Base-by-base conservation (phyloP, 2,888 invertebrate species). In the Willowsia nigromaculata region DNA sequence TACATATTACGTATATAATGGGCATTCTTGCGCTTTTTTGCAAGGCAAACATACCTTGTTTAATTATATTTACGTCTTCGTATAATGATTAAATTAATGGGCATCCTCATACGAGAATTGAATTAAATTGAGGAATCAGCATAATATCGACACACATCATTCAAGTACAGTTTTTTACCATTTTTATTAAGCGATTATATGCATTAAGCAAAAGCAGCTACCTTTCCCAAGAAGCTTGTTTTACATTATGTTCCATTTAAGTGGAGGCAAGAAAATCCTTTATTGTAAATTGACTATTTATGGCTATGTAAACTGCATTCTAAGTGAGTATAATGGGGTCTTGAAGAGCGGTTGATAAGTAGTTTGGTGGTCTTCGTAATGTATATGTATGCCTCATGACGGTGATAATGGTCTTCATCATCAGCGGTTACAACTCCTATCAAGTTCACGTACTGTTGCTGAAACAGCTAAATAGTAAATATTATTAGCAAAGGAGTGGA, bases 301-400 rank as follows among this genome's bases (percentile, higher is more conserved):
- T 56, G 90, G 81, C 82, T 88, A 74, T 91, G 90, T 90, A 90
- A 91, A 91, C 85, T 84, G 84, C 81, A 82, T 85, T 90, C 83
- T 91, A 88, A 90, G 85, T 90, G 91, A 88, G 80, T 71, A 88
- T 85, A 88, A 90, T 90, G 90, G 90, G 90, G 78, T 85, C 76
- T 76, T 85, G 71, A 76, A 82, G 50, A 78, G 84, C 43, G 59
- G 74, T 76, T 87, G 87, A 90, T 87, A 78, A 78, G 84, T 80
- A 71, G 83, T 18, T 80, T 82, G n/a, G 62, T 83, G 85, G 90
- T 85, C 84, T 80, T 81, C 18, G 22, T 53, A 83, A 82, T 50
- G 53, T 40, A 22, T 80, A 56, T 80, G 78, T 80, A 56, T 80
- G 78, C 53, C 56, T 56, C 78, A 56, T 80, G 78, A 80, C 53